Evolutionary conservation across 2,888 invertebrate species (phyloP).

Genomic region (Tachystola acroxantha): DNA sequence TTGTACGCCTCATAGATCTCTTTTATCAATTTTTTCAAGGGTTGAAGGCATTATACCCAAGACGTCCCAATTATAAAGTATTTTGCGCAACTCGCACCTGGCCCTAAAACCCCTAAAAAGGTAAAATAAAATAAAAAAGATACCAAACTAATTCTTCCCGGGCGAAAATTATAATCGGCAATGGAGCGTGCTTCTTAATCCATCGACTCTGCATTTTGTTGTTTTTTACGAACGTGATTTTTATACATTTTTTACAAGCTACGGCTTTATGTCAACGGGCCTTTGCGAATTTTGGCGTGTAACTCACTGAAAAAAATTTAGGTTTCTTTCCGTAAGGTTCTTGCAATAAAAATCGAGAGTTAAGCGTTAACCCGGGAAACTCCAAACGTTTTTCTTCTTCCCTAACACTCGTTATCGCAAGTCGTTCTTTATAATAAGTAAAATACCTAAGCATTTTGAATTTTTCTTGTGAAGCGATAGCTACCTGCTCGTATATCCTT

Average conservation of each 20-base stretch:
- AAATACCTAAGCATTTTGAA: too few species aligned
- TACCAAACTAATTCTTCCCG: constrained; percentile 38
- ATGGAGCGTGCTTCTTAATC: constrained; percentile 66
- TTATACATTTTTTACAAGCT: constrained; percentile 14
- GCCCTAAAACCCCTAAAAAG: constrained; percentile 27
- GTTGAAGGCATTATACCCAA: constrained; percentile 24
- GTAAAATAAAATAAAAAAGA: constrained; percentile 22
- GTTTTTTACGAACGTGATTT: constrained; percentile 19
- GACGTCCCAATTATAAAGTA: constrained; percentile 57
- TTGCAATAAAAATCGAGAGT: too few species aligned
- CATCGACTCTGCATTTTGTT: constrained; percentile 38
- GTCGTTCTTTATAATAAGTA: too few species aligned
- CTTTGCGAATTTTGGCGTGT: constrained; percentile 36
- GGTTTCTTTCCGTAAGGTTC: too few species aligned
- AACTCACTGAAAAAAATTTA: constrained; percentile 5
- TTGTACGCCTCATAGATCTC: constrained; percentile 1
- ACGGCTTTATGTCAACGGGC: constrained; percentile 38
- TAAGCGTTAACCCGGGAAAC: too few species aligned
- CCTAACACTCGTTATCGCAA: too few species aligned
- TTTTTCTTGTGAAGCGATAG: too few species aligned
- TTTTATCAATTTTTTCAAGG: constrained; percentile 28
- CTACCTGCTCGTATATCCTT: too few species aligned
- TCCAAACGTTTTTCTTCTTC: too few species aligned
- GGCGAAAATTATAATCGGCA: constrained; percentile 64
- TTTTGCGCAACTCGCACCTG: constrained; percentile 55